Evolutionary conservation across 2,888 invertebrate genomes (phyloP), one percentile per base, ranked within the genome.

Genomic region (Ectropis crepuscularia): DNA sequence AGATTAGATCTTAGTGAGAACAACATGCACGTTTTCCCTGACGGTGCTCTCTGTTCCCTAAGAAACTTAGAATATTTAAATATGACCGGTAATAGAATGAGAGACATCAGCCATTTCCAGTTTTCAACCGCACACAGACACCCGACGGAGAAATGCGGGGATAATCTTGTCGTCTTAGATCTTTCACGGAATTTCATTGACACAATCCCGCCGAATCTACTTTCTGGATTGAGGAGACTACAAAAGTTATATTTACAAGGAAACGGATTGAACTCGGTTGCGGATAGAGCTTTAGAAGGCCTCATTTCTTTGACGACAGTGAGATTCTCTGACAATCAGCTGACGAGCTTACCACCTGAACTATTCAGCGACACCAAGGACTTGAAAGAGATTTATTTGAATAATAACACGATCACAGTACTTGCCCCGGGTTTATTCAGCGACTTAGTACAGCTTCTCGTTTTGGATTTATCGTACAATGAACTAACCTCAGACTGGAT

Each of bases 401-500:
- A 96, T 79, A 97, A 97, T 83, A 97, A 97, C 86, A 95, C 96
- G 43, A 95, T 97, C 65, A 95, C 96, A 75, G 96, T 97, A 11
- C 88, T 97, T 42, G 96, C 96, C 53, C 96, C 96, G 8, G 96
- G 96, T 36, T 89, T 97, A 64, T 97, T 97, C 80, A 94, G 95
- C 77, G 96, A 96, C 76, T 89, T 97, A 61, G 94, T 95, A 58
- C 96, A 96, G 85, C 92, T 97, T 55, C 88, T 96, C 55, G 95
- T 96, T 67, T 89, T 97, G 67, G 96, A 97, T 87, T 88, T 97
- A 75, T 96, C 96, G 38, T 95, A 95, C 74, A 97, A 97, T 83
- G 96, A 96, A 86, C 89, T 97, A 67, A 96, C 96, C 5, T 95
- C 96, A 53, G 97, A 96, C 80, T 96, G 96, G 96, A 96, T 96